Conservation (phyloP, 2,888 invertebrate genomes). For the Drosophila leonis region DNA sequence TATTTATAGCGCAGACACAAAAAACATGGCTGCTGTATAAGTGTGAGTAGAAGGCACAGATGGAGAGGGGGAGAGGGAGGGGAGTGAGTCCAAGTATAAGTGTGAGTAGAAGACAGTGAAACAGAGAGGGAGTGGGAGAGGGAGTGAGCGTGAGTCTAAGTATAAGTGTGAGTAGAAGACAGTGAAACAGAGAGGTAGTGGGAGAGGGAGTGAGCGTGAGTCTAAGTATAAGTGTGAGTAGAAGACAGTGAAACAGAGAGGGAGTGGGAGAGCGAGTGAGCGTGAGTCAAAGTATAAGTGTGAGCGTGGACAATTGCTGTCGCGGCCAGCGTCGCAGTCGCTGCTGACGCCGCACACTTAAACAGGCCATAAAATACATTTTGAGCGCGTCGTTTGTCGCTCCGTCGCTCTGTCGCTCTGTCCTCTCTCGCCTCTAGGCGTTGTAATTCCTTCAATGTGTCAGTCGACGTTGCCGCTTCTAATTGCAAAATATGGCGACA, state of each 20-base stretch:
- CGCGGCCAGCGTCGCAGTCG: constrained; percentile 12
- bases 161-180: no score
- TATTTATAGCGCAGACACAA: constrained; percentile 38
- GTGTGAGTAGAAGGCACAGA: neutral
- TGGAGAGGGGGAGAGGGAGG: neutral
- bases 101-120: no score
- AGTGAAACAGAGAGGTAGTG: no score
- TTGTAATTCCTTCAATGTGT: constrained; percentile 77
- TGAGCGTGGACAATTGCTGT: constrained; percentile 42
- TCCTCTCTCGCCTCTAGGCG: constrained; percentile 60
- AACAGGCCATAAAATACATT: constrained; percentile 77
- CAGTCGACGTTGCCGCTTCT: constrained; percentile 55
- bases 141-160: no score
- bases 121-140: no score
- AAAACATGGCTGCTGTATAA: constrained; percentile 29
- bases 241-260: neutral
- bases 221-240: constrained; percentile 4
- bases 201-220: no score
- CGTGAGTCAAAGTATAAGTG: constrained; percentile 6
- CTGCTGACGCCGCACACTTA: constrained; percentile 62
- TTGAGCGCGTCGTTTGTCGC: constrained; percentile 53
- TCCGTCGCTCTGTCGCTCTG: constrained; percentile 23
- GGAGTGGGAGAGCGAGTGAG: neutral
- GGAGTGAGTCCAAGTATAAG: constrained; percentile 8
- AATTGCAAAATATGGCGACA: constrained; percentile 80